Evolutionary conservation across 2,888 invertebrate genomes (phyloP), one percentile per base, ranked within the genome.

Genomic region (Drosophila helvetica): DNA sequence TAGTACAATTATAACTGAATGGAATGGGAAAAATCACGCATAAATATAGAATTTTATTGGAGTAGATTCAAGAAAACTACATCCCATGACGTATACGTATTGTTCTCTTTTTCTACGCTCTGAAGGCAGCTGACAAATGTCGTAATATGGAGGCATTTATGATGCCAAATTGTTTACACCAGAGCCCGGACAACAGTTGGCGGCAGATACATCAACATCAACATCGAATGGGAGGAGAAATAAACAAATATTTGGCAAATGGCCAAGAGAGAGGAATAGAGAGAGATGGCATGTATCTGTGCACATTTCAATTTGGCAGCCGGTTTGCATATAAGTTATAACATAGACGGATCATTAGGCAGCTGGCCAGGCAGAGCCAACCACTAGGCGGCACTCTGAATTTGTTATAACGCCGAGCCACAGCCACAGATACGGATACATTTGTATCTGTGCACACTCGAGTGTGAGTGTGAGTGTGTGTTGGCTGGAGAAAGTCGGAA

Each of bases 291-390:
- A 67, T 61, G 68, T 69, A 67, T 82, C 65, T 80, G 75, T 59
- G 78, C 83, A 77, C 83, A 86, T 74, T 83, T 88, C 86, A 83
- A 88, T 86, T 83, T 83, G 74, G 77, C 80, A 74, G 73, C 55
- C 74, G 65, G 70, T 87, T 80, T 82, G 76, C 85, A 85, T 87
- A 85, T 74, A 76, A 85, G 75, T 66, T 74, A 69, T 74, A 74
- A 74, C 86, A 79, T 68, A 83, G 65, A 82, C 73, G 89, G 88
- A 83, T 83, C 83, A 83, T 83, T 83, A 83, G 88, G 66, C 84
- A 86, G 80, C 74, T 74, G 70, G 72, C 88, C 73, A 77, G 80
- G 78, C 63, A 54, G 62, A 68, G 62, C 78, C 74, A 73, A 81
- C 60, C 69, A 67, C 38, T 5, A 19, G 27, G n/a, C n/a, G 5